A percentile compares a stretch with the other conserved stretches of the same genome.
These are phyloP conservation scores for Hozukius guyotensis DNA, from an alignment of 2,797 vertebrate genomes.

Conservation along the genomic window DNA sequence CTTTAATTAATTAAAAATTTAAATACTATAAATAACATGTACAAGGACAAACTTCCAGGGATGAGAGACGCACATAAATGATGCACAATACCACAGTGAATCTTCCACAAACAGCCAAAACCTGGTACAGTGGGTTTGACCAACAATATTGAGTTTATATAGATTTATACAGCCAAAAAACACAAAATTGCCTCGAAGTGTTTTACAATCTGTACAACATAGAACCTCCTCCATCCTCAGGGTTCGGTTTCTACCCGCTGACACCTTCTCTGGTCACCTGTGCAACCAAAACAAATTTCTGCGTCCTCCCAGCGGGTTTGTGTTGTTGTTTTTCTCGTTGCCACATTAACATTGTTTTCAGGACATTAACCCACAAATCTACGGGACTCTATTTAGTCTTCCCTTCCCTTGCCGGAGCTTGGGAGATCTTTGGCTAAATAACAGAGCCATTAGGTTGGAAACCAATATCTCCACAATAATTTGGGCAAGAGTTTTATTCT, in stretches of 20 bases:
- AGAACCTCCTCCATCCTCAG: not conserved
- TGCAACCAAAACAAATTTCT: constrained; percentile 18
- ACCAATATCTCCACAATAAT: constrained; percentile 71
- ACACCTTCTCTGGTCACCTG: constrained; percentile 19
- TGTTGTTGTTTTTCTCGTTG: constrained; percentile 27
- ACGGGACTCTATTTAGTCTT: constrained; percentile 53
- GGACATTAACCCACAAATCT: constrained; percentile 58
- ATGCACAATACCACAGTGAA: too few relatives aligned
- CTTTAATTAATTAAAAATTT: not conserved
- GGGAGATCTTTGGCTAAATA: constrained; percentile 63
- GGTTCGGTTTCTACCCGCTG: not conserved
- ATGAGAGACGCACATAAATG: fast-evolving
- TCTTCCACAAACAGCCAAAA: not conserved
- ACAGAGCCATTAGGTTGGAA: constrained; percentile 62
- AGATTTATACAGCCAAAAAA: not conserved
- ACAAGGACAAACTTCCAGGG: too few relatives aligned
- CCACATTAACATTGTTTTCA: constrained; percentile 54
- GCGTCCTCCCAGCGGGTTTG: not conserved
- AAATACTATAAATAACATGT: too few relatives aligned
- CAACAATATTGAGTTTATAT: not conserved
- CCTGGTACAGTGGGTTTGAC: not conserved
- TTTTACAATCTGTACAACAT: not conserved
- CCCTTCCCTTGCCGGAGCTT: constrained; percentile 34
- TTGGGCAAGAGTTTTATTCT: constrained; percentile 60
- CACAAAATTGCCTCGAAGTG: not conserved